Evolutionary conservation across 2,797 vertebrate genomes (phyloP).

Genomic region (Melanotaenia boesemani): DNA sequence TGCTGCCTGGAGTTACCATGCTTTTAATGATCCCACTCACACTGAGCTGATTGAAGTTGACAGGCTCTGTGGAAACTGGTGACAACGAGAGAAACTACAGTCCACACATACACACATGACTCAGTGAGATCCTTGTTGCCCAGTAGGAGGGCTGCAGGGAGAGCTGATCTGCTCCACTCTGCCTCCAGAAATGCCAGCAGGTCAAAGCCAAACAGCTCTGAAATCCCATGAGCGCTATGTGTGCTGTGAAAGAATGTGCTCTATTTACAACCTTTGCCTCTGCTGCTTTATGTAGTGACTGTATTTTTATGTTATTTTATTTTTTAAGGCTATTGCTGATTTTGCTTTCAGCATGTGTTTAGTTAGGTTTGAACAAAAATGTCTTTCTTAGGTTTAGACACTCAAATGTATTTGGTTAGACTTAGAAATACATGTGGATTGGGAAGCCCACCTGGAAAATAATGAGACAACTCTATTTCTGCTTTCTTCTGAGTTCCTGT

Average conservation of each 20-base stretch:
- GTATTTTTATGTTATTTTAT: neutral
- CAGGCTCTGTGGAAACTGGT: slow-evolving; percentile 48
- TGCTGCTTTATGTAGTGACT: slow-evolving; percentile 5
- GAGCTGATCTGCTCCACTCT: slow-evolving; percentile 58
- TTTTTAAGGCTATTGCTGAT: neutral
- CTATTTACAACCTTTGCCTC: neutral
- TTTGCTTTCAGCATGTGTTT: neutral
- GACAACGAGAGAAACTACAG: slow-evolving; percentile 54
- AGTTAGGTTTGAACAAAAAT: neutral
- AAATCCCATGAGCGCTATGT: slow-evolving; percentile 25
- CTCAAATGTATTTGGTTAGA: neutral
- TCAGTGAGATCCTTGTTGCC: slow-evolving; percentile 70
- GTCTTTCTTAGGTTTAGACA: neutral
- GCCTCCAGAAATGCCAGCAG: slow-evolving; percentile 67
- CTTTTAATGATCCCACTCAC: slow-evolving; percentile 34
- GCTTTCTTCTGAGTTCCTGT: too few relatives aligned
- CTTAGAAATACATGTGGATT: neutral
- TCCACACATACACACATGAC: slow-evolving; percentile 51
- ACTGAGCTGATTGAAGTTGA: slow-evolving; percentile 55
- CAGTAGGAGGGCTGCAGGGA: slow-evolving; percentile 55
- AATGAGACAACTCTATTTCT: neutral
- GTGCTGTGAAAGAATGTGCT: slow-evolving; percentile 13
- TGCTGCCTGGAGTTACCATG: slow-evolving; percentile 13
- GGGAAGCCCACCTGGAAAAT: neutral
- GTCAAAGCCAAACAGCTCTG: slow-evolving; percentile 53